Percentiles rank a stretch among this genome's conserved stretches.
Evolutionary conservation across 1,140 invertebrate species (phyloP).

Genomic region (Anthonomus grandis): DNA sequence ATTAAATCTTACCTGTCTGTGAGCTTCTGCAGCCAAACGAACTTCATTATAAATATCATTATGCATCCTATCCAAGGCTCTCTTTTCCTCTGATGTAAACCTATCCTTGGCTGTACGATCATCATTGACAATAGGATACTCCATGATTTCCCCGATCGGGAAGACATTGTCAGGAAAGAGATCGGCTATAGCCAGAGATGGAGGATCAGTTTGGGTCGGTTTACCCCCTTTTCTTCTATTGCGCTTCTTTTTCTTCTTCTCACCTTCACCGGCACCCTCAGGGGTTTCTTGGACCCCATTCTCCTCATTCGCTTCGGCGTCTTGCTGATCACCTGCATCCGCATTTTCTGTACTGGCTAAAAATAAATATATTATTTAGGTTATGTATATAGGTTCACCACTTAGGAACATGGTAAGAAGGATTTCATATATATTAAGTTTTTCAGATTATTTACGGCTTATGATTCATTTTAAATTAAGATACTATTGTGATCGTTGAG

Average conservation of each 20-base stretch:
- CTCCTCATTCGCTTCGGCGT: slow-evolving; percentile 26
- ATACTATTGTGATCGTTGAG: too few species aligned
- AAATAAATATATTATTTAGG: slow-evolving; percentile 13
- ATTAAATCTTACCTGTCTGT: slow-evolving; percentile 70
- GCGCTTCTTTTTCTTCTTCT: slow-evolving; percentile 60
- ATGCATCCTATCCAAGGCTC: slow-evolving; percentile 73
- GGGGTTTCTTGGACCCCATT: slow-evolving; percentile 38
- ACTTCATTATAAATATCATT: slow-evolving; percentile 94
- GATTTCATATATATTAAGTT: too few species aligned
- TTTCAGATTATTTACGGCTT: too few species aligned
- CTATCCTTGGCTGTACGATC: slow-evolving; percentile 84
- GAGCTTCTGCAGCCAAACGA: slow-evolving; percentile 93
- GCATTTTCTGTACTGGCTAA: slow-evolving; percentile 1
- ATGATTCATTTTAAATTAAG: too few species aligned
- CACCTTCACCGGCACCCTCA: slow-evolving; percentile 48
- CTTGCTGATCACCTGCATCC: slow-evolving; percentile 28
- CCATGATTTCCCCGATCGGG: slow-evolving; percentile 77
- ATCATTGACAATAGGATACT: slow-evolving; percentile 69
- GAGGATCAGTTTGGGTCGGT: slow-evolving; percentile 75
- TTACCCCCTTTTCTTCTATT: slow-evolving; percentile 50
- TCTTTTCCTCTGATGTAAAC: slow-evolving; percentile 88
- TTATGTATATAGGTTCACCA: not conserved
- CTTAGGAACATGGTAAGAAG: not conserved
- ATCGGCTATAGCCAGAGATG: slow-evolving; percentile 80
- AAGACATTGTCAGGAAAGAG: slow-evolving; percentile 79